phyloP scores from a whole-genome alignment of 2,797 vertebrate genomes.

The Pelodytes ibericus region DNA sequence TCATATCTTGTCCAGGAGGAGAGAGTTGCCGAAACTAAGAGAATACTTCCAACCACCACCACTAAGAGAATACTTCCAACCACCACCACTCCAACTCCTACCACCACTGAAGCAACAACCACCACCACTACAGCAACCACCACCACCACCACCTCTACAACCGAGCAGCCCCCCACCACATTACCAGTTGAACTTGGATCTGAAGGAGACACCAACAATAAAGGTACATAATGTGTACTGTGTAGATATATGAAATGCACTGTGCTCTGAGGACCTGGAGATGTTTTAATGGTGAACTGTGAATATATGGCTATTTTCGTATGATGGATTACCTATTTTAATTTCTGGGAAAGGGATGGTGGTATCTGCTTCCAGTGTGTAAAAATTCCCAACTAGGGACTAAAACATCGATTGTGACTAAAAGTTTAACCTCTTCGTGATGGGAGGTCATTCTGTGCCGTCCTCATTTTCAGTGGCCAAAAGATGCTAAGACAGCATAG shows the following conservation, averaged over 20 bases:
- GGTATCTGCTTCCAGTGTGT: no score
- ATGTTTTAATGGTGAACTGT: background rate
- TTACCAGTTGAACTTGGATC: constrained; percentile 69
- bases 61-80: constrained; percentile 46
- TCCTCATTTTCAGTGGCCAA: no score
- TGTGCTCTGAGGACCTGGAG: background rate
- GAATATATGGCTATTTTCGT: background rate
- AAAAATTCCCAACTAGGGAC: no score
- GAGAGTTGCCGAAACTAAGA: constrained; percentile 60
- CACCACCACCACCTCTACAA: constrained; percentile 39
- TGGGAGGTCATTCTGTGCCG: no score
- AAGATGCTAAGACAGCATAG: no score
- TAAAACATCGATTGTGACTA: no score
- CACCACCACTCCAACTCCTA: constrained; percentile 38
- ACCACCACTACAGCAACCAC: constrained; percentile 53
- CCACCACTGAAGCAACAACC: background rate
- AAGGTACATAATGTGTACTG: constrained; percentile 66
- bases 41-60: constrained; percentile 41
- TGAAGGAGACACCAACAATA: constrained; percentile 69
- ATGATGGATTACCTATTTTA: background rate
- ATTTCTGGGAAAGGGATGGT: no score
- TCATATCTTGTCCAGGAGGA: constrained; percentile 58
- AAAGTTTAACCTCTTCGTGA: no score
- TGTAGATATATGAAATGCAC: background rate
- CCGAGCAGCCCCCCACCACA: constrained; percentile 63